Evolutionary conservation across 2,888 invertebrate genomes (phyloP).

Genomic region (Ophion costatus): DNA sequence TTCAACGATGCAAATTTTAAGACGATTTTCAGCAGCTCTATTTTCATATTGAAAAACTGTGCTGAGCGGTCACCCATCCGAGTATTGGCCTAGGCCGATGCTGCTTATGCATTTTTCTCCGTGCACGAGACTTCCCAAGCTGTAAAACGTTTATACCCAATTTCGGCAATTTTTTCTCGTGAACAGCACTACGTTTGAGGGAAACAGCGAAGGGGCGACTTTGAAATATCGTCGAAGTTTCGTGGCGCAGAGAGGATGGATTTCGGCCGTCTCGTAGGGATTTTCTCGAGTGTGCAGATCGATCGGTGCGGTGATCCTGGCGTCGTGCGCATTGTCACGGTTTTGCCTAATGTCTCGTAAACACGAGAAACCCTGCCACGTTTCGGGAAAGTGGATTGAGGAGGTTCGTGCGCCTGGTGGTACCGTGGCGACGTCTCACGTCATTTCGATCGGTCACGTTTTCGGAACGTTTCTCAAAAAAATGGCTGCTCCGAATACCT

Average conservation of each 20-base stretch:
- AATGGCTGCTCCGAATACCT: no score
- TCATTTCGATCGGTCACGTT: slow-evolving; percentile 61
- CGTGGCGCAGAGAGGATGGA: background rate
- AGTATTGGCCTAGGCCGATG: no score
- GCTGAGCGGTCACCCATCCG: no score
- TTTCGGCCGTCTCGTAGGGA: slow-evolving; percentile 38
- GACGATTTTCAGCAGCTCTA: no score
- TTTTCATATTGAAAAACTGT: no score
- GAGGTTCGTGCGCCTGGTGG: slow-evolving; percentile 37
- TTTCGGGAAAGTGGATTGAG: slow-evolving; percentile 10
- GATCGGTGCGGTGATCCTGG: slow-evolving; percentile 63
- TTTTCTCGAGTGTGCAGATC: slow-evolving; percentile 46
- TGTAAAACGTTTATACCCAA: background rate
- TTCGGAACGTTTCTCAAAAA: background rate
- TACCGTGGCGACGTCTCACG: slow-evolving; percentile 46
- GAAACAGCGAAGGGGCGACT: no score
- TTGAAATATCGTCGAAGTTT: no score
- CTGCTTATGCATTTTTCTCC: background rate
- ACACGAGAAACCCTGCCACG: slow-evolving; percentile 16
- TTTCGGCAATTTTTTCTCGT: background rate
- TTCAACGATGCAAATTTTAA: no score
- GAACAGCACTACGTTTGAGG: background rate
- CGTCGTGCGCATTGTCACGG: slow-evolving; percentile 52
- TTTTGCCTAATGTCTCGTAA: slow-evolving; percentile 38
- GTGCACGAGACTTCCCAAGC: background rate